Conservation (phyloP, 2,113 vertebrate species). For the Vulpes vulpes region DNA sequence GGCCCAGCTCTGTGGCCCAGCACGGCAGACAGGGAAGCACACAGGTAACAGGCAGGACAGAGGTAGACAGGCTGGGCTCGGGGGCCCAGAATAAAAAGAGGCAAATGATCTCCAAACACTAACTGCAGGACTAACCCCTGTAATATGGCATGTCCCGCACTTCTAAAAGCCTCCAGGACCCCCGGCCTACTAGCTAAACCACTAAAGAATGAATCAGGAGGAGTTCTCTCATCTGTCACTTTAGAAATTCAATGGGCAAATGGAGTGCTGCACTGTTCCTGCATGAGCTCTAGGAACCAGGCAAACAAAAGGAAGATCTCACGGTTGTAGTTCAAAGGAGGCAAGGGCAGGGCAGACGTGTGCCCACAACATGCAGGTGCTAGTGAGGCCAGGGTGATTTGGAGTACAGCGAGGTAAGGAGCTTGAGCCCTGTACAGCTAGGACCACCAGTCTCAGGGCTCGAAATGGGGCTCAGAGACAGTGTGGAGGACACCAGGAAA, state of each 20-base stretch:
- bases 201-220: background rate
- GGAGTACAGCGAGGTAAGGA: no score
- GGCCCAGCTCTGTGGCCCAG: background rate
- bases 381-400: rapidly evolving
- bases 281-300: background rate
- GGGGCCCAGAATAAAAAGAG: background rate
- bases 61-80: background rate
- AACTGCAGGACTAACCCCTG: background rate
- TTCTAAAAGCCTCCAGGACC: background rate
- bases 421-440: background rate
- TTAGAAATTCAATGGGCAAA: background rate
- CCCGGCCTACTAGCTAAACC: background rate
- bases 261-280: background rate
- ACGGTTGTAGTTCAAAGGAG: background rate
- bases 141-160: background rate
- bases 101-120: background rate
- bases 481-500: background rate
- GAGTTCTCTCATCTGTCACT: background rate
- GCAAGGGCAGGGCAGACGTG: rapidly evolving
- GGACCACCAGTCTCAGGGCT: background rate
- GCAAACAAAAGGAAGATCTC: background rate
- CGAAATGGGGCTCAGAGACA: rapidly evolving
- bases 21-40: background rate
- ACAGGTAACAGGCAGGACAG: background rate
- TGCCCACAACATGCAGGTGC: background rate